Base-by-base conservation (phyloP, 2,888 invertebrate species). In the Dicyrtomina minuta region DNA sequence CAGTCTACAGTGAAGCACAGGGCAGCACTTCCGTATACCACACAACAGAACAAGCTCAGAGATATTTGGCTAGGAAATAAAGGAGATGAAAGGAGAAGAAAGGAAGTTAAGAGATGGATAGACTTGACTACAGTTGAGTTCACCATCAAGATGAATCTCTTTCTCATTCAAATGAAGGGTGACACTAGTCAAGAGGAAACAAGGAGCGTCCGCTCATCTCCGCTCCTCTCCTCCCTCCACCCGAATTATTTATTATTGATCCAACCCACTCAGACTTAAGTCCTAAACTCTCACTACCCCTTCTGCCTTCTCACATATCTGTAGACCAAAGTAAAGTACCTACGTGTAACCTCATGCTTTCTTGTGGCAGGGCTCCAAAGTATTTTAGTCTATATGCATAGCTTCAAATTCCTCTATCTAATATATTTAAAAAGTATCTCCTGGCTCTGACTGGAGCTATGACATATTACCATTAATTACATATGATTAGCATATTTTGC, bases 151-250 rank as follows among this genome's bases (percentile, higher is more conserved):
- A 70, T 67, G 67, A 67, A 70, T 70, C 62, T 70, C 58, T 67
- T 70, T 70, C 61, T 70, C 67, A 70, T 70, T 70, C 67, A 70
- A 70, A 70, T 70, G 58, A 70, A 67, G 51, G 58, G 67, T 64
- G 66, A 70, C 70, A 66, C 59, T 43, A 56, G 58, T 64, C 46
- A 62, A 65, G 27, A 68, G 61, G 58, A 59, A 58, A 59, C 33
- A 68, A 55, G 44, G 26, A 49, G 58, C 49, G 27, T 59, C n/a
- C n/a, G n/a, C 49, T 58, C 39, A 26, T 43, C 59, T 41, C 33
- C 33, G 33, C 53, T 39, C 41, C 55, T 15, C 27, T 61, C 51
- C 49, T 53, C 39, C 17, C 27, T 27, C 22, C 17, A 22, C 24
- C 20, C 53, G 26, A 27, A 67, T 55, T 68, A 68, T 43, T 17